Base-by-base conservation (phyloP, 2,797 vertebrate species). In the Acipenser transmontanus region DNA sequence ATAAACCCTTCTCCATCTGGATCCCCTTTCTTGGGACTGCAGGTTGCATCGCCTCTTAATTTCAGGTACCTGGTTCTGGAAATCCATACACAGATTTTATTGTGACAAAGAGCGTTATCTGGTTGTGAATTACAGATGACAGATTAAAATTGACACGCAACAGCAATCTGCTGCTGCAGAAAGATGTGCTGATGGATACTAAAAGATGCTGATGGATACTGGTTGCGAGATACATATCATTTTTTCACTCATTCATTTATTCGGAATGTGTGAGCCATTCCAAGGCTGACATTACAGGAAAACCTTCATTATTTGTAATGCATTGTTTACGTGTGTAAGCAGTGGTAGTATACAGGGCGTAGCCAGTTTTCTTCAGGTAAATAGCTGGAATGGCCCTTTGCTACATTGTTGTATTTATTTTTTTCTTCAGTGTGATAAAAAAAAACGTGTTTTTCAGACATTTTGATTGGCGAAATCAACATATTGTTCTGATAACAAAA, bases 11-110 rank as follows among this genome's bases (percentile, higher is more conserved):
- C 92, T 70, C 88, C 91, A 68, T 74, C 86, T 13, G 84, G 83
- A 75, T 87, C 88, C 69, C 86, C 89, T 49, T 87, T 87, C 75
- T 74, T 88, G 81, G 88, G 88, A 67, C 75, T 89, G 75, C 88
- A 85, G 73, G 83, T 87, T 78, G 80, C 82, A 64, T 88, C 88
- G 66, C 85, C 88, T 66, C 83, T 85, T 80, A 86, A 86, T 86
- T 88, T 88, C 88, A 90, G 87, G 88, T 89, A 83, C 70, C 2
- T 49, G 70, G 14, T 7, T 13, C 6, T 13, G 14, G 12, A 7
- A 57, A 7, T n/a, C 12, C 12, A 57, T 11, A 7, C 12, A 13
- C 4, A n/a, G 9, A 13, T 13, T n/a, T 2, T 57, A 57, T 57
- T n/a, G 54, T 7, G 54, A 6, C 54, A 7, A 13, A 57, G 54